Percentiles rank a stretch among this genome's conserved stretches.
phyloP scores from a whole-genome alignment of 2,113 vertebrate genomes.

The Nerophis lumbriciformis region DNA sequence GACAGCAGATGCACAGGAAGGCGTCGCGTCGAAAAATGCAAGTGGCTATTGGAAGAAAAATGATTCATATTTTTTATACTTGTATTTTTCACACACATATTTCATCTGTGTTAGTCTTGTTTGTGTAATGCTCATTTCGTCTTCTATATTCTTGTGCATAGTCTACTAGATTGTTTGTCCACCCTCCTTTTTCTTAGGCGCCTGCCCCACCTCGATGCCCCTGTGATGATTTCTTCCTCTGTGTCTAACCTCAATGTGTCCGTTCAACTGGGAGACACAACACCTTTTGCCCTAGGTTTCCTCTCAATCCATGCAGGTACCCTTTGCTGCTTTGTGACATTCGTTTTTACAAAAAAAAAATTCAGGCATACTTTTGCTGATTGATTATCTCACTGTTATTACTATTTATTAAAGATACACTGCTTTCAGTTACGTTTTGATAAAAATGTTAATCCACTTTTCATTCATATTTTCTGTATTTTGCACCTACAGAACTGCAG shows the following conservation, averaged over 20 bases:
- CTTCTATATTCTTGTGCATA: constrained; percentile 24
- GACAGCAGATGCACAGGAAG: constrained; percentile 67
- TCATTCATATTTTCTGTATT: neutral
- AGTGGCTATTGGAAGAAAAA: constrained; percentile 6
- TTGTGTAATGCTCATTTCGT: constrained; percentile 30
- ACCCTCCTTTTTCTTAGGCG: constrained; percentile 67
- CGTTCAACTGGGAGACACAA: constrained; percentile 88
- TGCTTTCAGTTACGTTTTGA: neutral
- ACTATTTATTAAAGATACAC: neutral
- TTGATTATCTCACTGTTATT: neutral
- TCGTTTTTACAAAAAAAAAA: neutral
- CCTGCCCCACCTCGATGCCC: constrained; percentile 83
- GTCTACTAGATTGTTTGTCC: constrained; percentile 63
- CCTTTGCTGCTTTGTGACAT: neutral
- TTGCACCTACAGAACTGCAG: constrained; percentile 61
- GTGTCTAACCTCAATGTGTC: constrained; percentile 90
- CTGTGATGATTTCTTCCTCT: constrained; percentile 81
- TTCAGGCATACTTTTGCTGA: neutral
- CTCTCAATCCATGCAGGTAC: constrained; percentile 84
- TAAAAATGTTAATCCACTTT: neutral
- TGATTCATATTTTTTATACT: neutral
- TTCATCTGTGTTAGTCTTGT: constrained; percentile 30
- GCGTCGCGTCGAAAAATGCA: constrained; percentile 64
- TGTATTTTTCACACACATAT: neutral
- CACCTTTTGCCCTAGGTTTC: constrained; percentile 91